Conservation (phyloP, 2,113 vertebrate genomes). For the Microtus richardsoni region DNA sequence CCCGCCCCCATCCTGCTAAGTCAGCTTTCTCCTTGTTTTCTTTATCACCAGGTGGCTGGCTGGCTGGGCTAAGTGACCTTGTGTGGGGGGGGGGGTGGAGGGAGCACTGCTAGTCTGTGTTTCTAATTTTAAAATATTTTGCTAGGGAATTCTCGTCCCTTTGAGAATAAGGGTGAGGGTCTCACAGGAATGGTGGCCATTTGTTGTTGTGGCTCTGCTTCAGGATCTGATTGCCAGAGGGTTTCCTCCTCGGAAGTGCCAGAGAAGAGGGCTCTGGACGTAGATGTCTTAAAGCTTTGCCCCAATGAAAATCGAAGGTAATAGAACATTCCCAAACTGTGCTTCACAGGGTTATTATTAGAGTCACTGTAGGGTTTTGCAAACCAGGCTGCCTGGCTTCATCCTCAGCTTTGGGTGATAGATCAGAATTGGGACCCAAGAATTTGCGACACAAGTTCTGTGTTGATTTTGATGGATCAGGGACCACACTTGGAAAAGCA, state of each 20-base stretch:
- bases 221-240: not conserved
- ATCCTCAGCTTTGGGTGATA: not conserved
- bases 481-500: not conserved
- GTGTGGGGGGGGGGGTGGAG: accelerated
- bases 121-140: too few relatives aligned
- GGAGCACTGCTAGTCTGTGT: too few relatives aligned
- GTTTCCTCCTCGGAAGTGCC: not conserved
- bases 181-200: not conserved
- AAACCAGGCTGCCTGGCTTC: not conserved
- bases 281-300: not conserved
- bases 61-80: too few relatives aligned
- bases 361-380: not conserved
- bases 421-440: not conserved
- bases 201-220: not conserved
- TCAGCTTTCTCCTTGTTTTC: too few relatives aligned
- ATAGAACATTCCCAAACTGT: not conserved
- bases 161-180: too few relatives aligned
- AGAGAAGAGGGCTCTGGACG: not conserved
- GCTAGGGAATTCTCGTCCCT: too few relatives aligned
- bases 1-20: too few relatives aligned
- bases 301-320: not conserved
- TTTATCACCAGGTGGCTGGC: too few relatives aligned
- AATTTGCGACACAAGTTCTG: not conserved
- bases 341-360: not conserved
- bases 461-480: not conserved